Percentiles rank a stretch among this genome's conserved stretches.
Evolutionary conservation across 1,140 invertebrate species (phyloP).

Genomic region (Mya arenaria): DNA sequence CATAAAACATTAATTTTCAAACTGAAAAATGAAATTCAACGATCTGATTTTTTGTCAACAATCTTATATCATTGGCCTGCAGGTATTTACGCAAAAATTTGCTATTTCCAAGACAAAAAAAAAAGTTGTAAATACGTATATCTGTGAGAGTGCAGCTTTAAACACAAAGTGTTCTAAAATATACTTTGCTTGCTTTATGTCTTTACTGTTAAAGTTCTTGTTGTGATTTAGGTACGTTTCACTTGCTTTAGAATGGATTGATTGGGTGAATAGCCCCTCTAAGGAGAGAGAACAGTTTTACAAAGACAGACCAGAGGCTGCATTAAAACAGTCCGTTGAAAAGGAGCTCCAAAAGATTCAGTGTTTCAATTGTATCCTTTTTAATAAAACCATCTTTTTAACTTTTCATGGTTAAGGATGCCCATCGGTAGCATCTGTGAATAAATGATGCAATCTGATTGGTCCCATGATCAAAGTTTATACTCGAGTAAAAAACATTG

Average conservation of each 20-base stretch:
- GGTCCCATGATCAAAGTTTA: too few species aligned
- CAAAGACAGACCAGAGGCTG: slow-evolving; percentile 30
- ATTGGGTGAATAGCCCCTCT: slow-evolving; percentile 73
- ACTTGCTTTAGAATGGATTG: slow-evolving; percentile 71
- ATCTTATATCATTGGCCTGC: neutral
- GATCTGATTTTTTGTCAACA: neutral
- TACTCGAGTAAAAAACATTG: too few species aligned
- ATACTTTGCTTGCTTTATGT: neutral
- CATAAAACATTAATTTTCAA: too few species aligned
- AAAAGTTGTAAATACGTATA: neutral
- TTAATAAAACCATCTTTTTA: neutral
- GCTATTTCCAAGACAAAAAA: neutral
- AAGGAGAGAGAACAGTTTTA: slow-evolving; percentile 71
- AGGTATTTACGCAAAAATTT: neutral
- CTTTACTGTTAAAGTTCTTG: neutral
- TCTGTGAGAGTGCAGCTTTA: neutral
- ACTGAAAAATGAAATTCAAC: too few species aligned
- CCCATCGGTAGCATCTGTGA: too few species aligned
- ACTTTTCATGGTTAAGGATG: too few species aligned
- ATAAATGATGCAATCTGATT: too few species aligned
- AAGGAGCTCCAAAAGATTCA: slow-evolving; percentile 46
- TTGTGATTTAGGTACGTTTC: slow-evolving; percentile 67
- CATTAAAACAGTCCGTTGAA: slow-evolving; percentile 34
- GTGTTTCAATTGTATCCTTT: slow-evolving; percentile 55
- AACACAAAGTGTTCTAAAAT: neutral